phyloP scores from a whole-genome alignment of 2,113 vertebrate genomes.

The Colius striatus region DNA sequence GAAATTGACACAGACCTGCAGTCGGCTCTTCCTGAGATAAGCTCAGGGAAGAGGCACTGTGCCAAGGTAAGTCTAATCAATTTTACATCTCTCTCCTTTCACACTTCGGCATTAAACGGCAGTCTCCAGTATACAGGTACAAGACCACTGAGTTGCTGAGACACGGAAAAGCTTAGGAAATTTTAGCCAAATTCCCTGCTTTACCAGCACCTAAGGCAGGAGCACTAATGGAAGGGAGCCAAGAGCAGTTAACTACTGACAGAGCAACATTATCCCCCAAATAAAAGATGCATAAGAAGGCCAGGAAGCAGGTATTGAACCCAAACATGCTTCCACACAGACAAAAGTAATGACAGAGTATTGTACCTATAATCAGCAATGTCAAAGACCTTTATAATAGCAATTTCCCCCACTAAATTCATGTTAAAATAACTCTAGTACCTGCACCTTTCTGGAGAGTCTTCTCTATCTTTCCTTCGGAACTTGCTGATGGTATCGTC shows the following conservation, averaged over 20 bases:
- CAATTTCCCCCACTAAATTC: neutral
- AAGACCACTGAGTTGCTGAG: neutral
- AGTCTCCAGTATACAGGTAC: neutral
- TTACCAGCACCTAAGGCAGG: neutral
- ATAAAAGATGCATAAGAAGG: neutral
- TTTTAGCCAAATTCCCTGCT: neutral
- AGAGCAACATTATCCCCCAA: neutral
- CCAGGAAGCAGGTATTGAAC: neutral
- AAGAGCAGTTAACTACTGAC: neutral
- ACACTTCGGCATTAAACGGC: neutral
- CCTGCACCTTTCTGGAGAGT: slow-evolving; percentile 96
- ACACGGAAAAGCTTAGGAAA: neutral
- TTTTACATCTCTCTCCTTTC: neutral
- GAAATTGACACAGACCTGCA: neutral
- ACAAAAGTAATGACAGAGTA: neutral
- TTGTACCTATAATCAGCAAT: neutral
- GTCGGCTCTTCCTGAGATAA: neutral
- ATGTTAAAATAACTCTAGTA: slow-evolving; percentile 53
- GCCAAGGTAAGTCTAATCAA: neutral
- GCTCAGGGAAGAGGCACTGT: neutral
- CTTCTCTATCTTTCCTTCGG: slow-evolving; percentile 93
- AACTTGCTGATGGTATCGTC: slow-evolving; percentile 97
- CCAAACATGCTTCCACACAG: neutral
- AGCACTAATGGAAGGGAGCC: neutral
- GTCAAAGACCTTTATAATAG: neutral